phyloP scores from a whole-genome alignment of 1,140 invertebrate species.

The Atta colombica region DNA sequence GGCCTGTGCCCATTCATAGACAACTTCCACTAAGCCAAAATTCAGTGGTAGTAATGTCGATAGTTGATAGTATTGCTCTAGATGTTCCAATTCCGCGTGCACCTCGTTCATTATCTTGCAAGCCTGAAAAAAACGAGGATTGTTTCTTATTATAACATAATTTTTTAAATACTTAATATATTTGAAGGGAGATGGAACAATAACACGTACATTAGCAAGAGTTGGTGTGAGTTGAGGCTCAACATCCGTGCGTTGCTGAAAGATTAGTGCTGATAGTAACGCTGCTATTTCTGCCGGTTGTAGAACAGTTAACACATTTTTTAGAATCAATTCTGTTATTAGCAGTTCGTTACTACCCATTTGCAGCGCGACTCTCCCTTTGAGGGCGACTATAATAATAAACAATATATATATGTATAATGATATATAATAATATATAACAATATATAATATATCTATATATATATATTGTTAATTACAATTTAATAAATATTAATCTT shows the following conservation, averaged over 20 bases:
- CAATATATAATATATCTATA: too few relatives aligned
- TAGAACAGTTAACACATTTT: constrained; percentile 95
- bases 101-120: constrained; percentile 78
- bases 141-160: background rate
- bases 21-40: constrained; percentile 96
- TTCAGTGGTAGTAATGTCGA: constrained; percentile 90
- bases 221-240: constrained; percentile 64
- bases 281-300: constrained; percentile 97
- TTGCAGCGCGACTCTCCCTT: constrained; percentile 97
- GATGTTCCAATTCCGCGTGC: constrained; percentile 76
- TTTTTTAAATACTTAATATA: background rate
- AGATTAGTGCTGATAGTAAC: constrained; percentile 96
- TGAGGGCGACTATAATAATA: constrained; percentile 90
- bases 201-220: constrained; percentile 76
- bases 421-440: too few relatives aligned
- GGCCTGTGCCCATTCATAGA: constrained; percentile 98
- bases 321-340: constrained; percentile 98
- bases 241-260: constrained; percentile 91
- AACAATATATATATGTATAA: constrained; percentile 29
- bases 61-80: constrained; percentile 79
- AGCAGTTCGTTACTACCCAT: constrained; percentile 98
- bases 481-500: background rate
- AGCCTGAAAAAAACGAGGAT: constrained; percentile 60
- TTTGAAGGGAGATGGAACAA: background rate
- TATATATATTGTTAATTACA: background rate